These are phyloP conservation scores for Brachyistius frenatus DNA, from an alignment of 2,113 vertebrate species.

Conservation along the genomic window DNA sequence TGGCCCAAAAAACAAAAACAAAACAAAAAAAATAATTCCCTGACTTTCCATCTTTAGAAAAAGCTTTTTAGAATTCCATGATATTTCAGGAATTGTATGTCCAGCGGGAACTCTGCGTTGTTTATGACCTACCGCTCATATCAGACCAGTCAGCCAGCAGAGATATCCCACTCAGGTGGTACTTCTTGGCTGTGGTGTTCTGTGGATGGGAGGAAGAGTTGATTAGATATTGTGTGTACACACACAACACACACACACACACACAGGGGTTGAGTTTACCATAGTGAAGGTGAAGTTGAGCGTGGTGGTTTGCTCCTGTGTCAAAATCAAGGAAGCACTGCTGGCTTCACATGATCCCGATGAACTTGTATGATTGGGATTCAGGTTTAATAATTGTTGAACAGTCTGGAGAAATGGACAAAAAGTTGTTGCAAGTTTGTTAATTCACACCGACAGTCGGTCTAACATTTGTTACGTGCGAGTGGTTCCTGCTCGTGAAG, in stretches of 20 bases:
- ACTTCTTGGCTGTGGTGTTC: slow-evolving; percentile 82
- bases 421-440: slow-evolving; percentile 51
- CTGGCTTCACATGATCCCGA: slow-evolving; percentile 81
- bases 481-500: background rate
- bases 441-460: background rate
- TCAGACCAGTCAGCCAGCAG: slow-evolving; percentile 75
- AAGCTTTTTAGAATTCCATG: too few species aligned
- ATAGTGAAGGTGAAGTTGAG: slow-evolving; percentile 83
- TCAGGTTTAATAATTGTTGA: slow-evolving; percentile 84
- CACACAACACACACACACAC: background rate
- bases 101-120: background rate
- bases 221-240: background rate
- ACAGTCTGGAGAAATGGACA: slow-evolving; percentile 70
- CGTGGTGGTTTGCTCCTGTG: slow-evolving; percentile 15
- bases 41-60: too few species aligned
- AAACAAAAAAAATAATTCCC: background rate
- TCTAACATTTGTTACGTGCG: background rate
- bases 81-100: too few species aligned
- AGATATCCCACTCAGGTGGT: slow-evolving; percentile 77
- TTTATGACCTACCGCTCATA: slow-evolving; percentile 67
- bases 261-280: slow-evolving; percentile 78
- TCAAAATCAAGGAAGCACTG: slow-evolving; percentile 81
- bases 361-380: slow-evolving; percentile 75
- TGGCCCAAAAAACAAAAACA: too few species aligned
- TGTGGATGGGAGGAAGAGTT: slow-evolving; percentile 43